A percentile compares a stretch with the other conserved stretches of the same genome.
Evolutionary conservation across 2,888 invertebrate genomes (phyloP).

Genomic region (Imbricaverruca yamaguchii): DNA sequence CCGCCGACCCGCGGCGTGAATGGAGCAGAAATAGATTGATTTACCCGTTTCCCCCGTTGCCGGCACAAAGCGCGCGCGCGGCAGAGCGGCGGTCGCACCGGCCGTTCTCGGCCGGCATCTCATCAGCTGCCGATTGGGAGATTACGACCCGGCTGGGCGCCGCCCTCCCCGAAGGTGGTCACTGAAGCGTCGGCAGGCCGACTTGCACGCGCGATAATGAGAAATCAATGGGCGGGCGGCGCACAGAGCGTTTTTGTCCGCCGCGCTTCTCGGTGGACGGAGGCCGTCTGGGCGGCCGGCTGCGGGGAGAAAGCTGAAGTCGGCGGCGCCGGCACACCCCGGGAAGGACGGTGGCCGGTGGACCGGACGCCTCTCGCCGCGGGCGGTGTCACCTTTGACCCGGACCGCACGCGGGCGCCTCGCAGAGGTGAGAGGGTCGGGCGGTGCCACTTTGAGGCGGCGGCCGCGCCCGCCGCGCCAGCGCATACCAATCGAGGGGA

Average conservation of each 20-base stretch:
- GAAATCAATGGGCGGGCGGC: conserved; percentile 2
- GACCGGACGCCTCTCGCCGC: neutral
- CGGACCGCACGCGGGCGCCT: neutral
- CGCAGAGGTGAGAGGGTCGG: neutral
- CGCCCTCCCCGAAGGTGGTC: neutral
- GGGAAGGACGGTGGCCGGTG: too few relatives aligned
- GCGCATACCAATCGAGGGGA: too few relatives aligned
- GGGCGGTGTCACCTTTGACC: neutral
- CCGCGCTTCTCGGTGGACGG: too few relatives aligned
- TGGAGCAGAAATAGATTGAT: neutral
- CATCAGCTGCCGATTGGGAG: neutral
- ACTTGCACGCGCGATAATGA: neutral
- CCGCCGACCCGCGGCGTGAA: neutral
- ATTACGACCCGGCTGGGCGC: neutral
- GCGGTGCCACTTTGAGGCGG: neutral
- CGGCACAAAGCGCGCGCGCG: conserved; percentile 1
- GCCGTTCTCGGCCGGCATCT: neutral
- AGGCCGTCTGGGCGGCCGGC: neutral
- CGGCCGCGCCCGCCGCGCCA: too few relatives aligned
- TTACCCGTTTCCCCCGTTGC: neutral
- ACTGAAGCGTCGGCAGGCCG: neutral
- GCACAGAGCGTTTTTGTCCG: neutral
- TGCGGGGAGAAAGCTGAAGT: neutral
- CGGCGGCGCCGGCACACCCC: neutral
- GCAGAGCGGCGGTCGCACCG: neutral